phyloP scores from a whole-genome alignment of 2,797 vertebrate genomes.

The Antennarius maculatus region DNA sequence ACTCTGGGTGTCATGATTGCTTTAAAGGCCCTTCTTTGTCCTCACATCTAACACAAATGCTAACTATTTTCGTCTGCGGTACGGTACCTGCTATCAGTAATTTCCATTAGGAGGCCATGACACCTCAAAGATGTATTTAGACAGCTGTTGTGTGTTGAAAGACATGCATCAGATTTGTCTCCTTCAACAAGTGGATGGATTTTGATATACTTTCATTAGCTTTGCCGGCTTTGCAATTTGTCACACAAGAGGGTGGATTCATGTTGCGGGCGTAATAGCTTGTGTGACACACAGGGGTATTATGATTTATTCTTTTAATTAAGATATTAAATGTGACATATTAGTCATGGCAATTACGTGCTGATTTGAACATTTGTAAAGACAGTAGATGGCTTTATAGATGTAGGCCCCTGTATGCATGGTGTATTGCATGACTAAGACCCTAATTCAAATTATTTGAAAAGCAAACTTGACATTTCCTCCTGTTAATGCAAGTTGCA shows the following conservation, averaged over 20 bases:
- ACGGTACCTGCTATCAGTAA: constrained; percentile 4
- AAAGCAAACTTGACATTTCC: constrained; percentile 36
- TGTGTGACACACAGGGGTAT: constrained; percentile 41
- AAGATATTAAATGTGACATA: constrained; percentile 62
- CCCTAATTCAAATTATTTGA: not conserved
- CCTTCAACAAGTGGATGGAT: constrained; percentile 41
- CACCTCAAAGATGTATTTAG: constrained; percentile 28
- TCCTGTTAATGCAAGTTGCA: constrained; percentile 8
- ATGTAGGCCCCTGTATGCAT: constrained; percentile 15
- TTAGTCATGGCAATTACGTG: constrained; percentile 60
- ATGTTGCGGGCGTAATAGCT: constrained; percentile 36
- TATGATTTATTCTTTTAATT: constrained; percentile 71
- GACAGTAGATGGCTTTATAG: constrained; percentile 17
- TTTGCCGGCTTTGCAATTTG: constrained; percentile 61
- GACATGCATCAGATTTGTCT: constrained; percentile 55
- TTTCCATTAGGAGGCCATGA: constrained; percentile 26
- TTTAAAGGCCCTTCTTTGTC: constrained; percentile 21
- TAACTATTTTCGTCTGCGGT: constrained; percentile 22
- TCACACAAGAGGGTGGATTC: constrained; percentile 42
- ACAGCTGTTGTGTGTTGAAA: constrained; percentile 37
- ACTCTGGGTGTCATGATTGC: constrained; percentile 29
- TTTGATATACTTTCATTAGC: constrained; percentile 63
- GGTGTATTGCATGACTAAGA: constrained; percentile 3
- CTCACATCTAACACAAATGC: constrained; percentile 23
- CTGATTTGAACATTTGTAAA: constrained; percentile 56